Percentiles rank a stretch among this genome's conserved stretches.
Evolutionary conservation across 2,113 vertebrate species (phyloP).

Genomic region (Chauna torquata): DNA sequence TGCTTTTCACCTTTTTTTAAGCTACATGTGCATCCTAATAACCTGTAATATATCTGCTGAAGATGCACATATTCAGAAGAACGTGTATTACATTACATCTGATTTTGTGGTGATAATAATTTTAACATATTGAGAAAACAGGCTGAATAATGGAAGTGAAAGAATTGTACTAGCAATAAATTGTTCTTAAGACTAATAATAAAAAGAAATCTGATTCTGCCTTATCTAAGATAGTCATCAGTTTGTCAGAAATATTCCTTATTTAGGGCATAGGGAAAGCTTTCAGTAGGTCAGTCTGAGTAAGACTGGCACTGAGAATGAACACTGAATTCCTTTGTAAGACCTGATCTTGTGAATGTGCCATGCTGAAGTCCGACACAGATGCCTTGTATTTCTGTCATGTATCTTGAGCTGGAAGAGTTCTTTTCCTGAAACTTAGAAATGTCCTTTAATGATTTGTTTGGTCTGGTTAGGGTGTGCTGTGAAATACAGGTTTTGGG

Average conservation of each 20-base stretch:
- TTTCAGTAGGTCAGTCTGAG: not conserved
- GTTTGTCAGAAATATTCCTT: not conserved
- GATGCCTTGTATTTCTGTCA: not conserved
- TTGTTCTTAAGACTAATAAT: not conserved
- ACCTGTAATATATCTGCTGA: not conserved
- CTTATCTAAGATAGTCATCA: not conserved
- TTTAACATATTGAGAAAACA: not conserved
- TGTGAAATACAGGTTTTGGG: not conserved
- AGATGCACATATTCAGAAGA: not conserved
- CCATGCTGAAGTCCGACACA: not conserved
- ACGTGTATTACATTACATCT: not conserved
- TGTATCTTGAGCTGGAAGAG: not conserved
- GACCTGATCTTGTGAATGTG: not conserved
- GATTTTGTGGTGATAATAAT: not conserved
- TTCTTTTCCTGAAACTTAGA: not conserved
- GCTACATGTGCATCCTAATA: not conserved
- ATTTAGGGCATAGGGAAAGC: not conserved
- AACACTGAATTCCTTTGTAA: not conserved
- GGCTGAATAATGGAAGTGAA: not conserved
- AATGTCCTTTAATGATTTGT: not conserved
- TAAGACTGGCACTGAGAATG: not conserved
- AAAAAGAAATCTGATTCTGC: not conserved
- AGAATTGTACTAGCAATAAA: not conserved
- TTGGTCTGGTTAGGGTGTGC: not conserved
- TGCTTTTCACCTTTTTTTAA: not conserved